Conservation (phyloP, 2,797 vertebrate species). For the Hippocampus kuda region DNA sequence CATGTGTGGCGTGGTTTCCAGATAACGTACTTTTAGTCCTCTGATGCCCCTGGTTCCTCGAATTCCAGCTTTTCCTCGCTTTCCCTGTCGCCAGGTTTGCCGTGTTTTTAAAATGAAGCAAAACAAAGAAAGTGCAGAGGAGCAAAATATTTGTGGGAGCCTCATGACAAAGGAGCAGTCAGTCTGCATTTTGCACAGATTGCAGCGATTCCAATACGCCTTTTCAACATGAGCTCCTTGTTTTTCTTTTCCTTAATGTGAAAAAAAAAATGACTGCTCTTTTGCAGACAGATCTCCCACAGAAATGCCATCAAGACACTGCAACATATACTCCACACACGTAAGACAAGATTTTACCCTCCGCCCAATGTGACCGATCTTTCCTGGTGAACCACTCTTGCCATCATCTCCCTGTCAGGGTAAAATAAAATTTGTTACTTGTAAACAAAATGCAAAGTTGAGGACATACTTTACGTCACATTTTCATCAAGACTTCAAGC, state of each 20-base stretch:
- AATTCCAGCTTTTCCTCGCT: conserved; percentile 71
- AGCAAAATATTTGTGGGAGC: not conserved
- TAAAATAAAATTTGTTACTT: not conserved
- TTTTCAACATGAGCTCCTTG: not conserved
- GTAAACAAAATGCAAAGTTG: too few relatives aligned
- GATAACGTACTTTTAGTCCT: conserved; percentile 71
- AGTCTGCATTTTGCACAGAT: not conserved
- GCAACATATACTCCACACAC: not conserved
- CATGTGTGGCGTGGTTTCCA: not conserved
- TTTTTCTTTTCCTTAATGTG: too few relatives aligned
- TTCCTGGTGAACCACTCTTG: conserved; percentile 57
- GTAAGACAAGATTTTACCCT: conserved; percentile 55
- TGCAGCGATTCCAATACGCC: not conserved
- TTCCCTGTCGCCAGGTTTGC: conserved; percentile 63
- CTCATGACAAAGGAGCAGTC: not conserved
- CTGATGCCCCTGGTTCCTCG: conserved; percentile 65
- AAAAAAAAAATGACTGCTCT: too few relatives aligned
- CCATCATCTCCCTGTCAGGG: conserved; percentile 65
- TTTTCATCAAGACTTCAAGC: not conserved
- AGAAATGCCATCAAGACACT: not conserved
- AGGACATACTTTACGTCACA: not conserved
- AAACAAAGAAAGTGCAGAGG: conserved; percentile 4
- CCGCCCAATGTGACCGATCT: conserved; percentile 64
- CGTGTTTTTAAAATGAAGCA: conserved; percentile 31
- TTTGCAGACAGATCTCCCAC: too few relatives aligned